Evolutionary conservation across 2,113 vertebrate species (phyloP), one percentile per base, ranked within the genome.

Genomic region (Aphelocoma coerulescens): DNA sequence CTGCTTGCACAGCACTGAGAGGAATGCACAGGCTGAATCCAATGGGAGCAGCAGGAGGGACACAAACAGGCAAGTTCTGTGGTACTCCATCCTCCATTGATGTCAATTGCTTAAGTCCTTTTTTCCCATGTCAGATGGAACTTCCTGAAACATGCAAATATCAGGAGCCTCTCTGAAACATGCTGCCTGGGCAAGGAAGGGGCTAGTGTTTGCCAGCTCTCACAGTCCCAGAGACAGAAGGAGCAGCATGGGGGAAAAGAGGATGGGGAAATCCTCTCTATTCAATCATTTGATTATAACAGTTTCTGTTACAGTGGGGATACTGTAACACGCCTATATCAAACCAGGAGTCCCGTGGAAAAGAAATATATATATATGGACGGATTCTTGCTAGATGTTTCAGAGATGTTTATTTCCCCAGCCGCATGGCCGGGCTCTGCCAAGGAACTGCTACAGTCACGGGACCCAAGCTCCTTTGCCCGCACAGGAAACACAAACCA

Each of bases 181-280:
- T 1, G 2, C 51, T 54, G 49, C 23, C 28, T 5, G 5, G 8
- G 13, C 0, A 0, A 78, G 73, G n/a, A 78, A 58, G 14, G 37
- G n/a, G 9, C 11, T 67, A 21, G 7, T 63, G 15, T 67, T 46
- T 66, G n/a, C 16, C 8, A 7, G 6, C 7, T 85, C 13, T 39
- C 15, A 13, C 19, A 26, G 39, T 75, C 51, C 26, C 6, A 3
- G 24, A 63, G 28, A 61, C 19, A 79, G 35, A n/a, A 16, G 5
- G 35, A 33, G 14, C 8, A 6, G 19, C 24, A 52, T 23, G 17
- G 43, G 9, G 19, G 6, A 10, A 80, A 68, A 14, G 21, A 80
- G 12, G 24, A 69, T 39, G 17, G 26, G 18, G 10, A 33, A 82
- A 82, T 62, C 9, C 17, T 66, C 55, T 67, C 41, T 46, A 26